Evolutionary conservation across 1,140 invertebrate genomes (phyloP), one percentile per base, ranked within the genome.

Genomic region (Meteorus sp.): DNA sequence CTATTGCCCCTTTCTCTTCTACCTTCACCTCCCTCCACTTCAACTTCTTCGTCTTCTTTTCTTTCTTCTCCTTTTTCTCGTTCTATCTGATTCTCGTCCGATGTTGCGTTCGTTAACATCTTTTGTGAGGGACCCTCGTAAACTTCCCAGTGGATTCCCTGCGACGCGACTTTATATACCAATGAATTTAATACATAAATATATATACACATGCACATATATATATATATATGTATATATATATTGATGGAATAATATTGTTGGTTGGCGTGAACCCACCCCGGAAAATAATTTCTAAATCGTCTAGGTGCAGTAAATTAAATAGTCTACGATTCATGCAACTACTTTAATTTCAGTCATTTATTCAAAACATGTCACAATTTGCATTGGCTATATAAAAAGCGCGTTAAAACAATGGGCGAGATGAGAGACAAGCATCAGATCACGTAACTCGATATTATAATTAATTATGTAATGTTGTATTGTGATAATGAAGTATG

Each of bases 51-150:
- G 50, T 50, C 44, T 41, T 56, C 50, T 8, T 6, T 33, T 47
- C 41, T 25, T 48, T 39, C 20, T 37, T 19, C 43, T 56, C 33
- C 13, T 29, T 15, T 31, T 45, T 45, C 20, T 22, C 7, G 25
- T 43, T 52, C 22, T n/a, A 50, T 9, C n/a, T 50, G n/a, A n/a
- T n/a, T n/a, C n/a, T 33, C 7, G 37, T 29, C 4, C 9, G 27
- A 31, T 1, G 25, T 17, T 20, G 31, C 44, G 31, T 60, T 63
- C 57, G 54, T 63, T 60, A 63, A 59, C 57, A 57, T 59, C 57
- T 59, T 63, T 63, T 63, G 61, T 57, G 47, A 59, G 44, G 39
- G 52, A 55, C 11, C 45, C 56, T 62, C 56, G 39, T 58, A 62
- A 62, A 58, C 41, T 58, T 58, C 48, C 45, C 33, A 50, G 43